These are phyloP conservation scores for Chamaea fasciata DNA, from an alignment of 2,113 vertebrate species.

Conservation along the genomic window DNA sequence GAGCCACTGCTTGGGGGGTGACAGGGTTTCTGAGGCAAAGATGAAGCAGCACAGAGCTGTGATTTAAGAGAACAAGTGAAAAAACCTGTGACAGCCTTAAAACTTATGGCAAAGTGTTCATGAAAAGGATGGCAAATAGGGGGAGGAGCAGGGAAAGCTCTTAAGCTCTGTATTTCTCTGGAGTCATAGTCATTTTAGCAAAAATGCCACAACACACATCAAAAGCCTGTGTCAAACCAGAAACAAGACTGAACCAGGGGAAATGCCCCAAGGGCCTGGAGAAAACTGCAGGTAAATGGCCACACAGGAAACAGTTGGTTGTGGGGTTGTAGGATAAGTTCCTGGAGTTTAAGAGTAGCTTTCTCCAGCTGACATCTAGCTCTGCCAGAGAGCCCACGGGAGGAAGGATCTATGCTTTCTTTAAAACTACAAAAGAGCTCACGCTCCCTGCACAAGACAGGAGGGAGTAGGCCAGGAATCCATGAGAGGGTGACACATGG, in stretches of 20 bases:
- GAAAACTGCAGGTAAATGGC: neutral
- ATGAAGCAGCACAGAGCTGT: neutral
- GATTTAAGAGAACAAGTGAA: neutral
- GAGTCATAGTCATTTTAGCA: neutral
- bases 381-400: neutral
- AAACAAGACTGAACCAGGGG: neutral
- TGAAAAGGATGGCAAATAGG: neutral
- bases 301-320: neutral
- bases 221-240: neutral
- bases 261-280: neutral
- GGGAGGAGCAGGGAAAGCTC: neutral
- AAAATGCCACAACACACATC: neutral
- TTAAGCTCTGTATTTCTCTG: neutral
- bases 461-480: neutral
- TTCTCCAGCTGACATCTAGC: neutral
- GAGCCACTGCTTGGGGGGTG: neutral
- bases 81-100: neutral
- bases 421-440: neutral
- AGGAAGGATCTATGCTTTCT: neutral
- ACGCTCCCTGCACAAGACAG: neutral
- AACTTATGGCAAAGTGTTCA: neutral
- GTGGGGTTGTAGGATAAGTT: too few species aligned
- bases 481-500: neutral
- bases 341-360: neutral
- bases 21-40: neutral